Evolutionary conservation across 2,113 vertebrate genomes (phyloP).

Genomic region (Esox niger): DNA sequence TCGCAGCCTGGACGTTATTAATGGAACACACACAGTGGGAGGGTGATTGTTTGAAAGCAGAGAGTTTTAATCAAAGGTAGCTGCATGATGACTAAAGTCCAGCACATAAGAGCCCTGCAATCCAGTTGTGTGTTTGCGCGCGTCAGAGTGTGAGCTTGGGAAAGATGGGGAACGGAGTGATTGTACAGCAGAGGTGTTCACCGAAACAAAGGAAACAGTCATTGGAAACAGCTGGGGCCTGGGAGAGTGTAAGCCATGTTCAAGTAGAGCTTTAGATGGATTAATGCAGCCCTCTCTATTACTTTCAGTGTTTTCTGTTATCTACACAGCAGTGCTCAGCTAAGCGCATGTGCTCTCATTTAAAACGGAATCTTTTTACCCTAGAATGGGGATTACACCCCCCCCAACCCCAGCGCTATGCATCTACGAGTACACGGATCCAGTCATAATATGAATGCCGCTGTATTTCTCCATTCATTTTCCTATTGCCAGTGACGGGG

Average conservation of each 20-base stretch:
- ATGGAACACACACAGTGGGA: constrained; percentile 42
- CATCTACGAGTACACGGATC: not conserved
- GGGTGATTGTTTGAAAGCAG: constrained; percentile 54
- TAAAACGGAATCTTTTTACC: constrained; percentile 49
- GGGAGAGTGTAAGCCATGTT: constrained; percentile 14
- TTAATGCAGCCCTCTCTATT: constrained; percentile 43
- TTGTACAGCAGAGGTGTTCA: not conserved
- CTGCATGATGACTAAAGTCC: constrained; percentile 15
- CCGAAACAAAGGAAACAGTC: not conserved
- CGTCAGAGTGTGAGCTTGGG: not conserved
- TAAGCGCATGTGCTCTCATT: constrained; percentile 40
- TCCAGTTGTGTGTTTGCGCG: not conserved
- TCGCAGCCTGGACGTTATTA: constrained; percentile 52
- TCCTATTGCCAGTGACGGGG: constrained; percentile 33
- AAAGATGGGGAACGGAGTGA: not conserved
- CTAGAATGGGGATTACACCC: constrained; percentile 36
- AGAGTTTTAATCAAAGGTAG: constrained; percentile 33
- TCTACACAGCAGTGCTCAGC: constrained; percentile 47
- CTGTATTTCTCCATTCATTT: not conserved
- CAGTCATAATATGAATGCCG: not conserved
- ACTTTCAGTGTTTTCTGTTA: constrained; percentile 33
- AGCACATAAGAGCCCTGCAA: not conserved
- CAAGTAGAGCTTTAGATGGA: constrained; percentile 39
- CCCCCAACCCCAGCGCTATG: constrained; percentile 6
- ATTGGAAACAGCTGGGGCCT: not conserved